These are phyloP conservation scores for Dicrostonyx torquatus DNA, from an alignment of 2,797 vertebrate species.

Conservation along the genomic window DNA sequence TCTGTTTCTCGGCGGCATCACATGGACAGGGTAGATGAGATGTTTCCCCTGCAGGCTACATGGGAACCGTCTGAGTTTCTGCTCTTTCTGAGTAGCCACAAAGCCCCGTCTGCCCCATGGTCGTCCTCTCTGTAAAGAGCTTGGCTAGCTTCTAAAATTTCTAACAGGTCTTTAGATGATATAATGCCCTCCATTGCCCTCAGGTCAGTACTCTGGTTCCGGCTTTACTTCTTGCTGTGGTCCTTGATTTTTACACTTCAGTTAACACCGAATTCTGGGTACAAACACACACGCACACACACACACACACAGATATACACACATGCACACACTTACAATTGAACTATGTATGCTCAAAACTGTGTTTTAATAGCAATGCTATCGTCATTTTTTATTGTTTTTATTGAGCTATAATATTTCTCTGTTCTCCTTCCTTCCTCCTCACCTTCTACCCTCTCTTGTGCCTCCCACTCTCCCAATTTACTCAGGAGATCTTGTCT, in stretches of 20 bases:
- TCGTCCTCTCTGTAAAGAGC: fast-evolving
- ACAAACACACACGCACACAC: too few relatives aligned
- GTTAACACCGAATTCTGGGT: too few relatives aligned
- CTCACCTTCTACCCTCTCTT: too few relatives aligned
- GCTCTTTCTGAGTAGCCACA: background rate
- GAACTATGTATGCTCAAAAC: background rate
- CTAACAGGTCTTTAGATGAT: background rate
- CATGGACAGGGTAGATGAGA: fast-evolving
- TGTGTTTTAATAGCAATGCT: background rate
- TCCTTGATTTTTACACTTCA: too few relatives aligned
- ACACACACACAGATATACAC: background rate
- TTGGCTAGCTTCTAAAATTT: background rate
- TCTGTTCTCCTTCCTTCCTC: too few relatives aligned
- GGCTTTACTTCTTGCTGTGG: too few relatives aligned
- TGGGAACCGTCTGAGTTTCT: background rate
- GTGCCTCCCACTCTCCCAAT: too few relatives aligned
- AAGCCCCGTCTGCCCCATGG: background rate
- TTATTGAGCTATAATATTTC: too few relatives aligned
- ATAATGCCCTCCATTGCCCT: background rate
- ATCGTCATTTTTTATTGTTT: too few relatives aligned
- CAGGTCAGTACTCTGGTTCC: background rate
- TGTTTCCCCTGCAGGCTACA: too few relatives aligned
- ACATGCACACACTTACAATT: background rate
- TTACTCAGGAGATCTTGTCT: too few relatives aligned
- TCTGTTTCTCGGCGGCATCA: background rate